Evolutionary conservation across 1,140 invertebrate genomes (phyloP).

Genomic region (Limonius californicus): DNA sequence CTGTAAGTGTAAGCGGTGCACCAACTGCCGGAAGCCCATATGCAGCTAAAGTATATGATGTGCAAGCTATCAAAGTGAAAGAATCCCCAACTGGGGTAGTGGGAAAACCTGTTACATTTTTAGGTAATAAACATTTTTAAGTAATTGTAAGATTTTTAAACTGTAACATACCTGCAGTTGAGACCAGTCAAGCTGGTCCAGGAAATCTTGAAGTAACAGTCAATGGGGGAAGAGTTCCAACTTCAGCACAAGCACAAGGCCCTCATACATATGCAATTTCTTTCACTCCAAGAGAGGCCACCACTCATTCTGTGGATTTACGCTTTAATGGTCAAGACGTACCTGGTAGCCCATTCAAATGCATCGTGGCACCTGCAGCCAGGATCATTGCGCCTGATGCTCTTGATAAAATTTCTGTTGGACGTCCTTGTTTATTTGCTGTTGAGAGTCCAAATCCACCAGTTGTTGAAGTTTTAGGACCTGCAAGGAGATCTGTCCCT

Average conservation of each 20-base stretch:
- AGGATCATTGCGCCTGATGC: slow-evolving; percentile 76
- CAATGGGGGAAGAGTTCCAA: slow-evolving; percentile 91
- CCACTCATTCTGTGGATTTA: slow-evolving; percentile 87
- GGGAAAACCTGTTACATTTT: slow-evolving; percentile 90
- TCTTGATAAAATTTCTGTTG: slow-evolving; percentile 90
- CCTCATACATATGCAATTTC: slow-evolving; percentile 96
- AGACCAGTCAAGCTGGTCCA: slow-evolving; percentile 93
- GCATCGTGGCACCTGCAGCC: slow-evolving; percentile 62
- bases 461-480: slow-evolving; percentile 74
- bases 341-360: slow-evolving; percentile 69
- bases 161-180: slow-evolving; percentile 61
- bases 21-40: slow-evolving; percentile 86
- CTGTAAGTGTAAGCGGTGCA: slow-evolving; percentile 72
- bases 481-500: slow-evolving; percentile 64
- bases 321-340: slow-evolving; percentile 95
- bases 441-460: slow-evolving; percentile 76
- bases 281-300: slow-evolving; percentile 88
- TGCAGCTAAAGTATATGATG: slow-evolving; percentile 92
- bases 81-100: slow-evolving; percentile 86
- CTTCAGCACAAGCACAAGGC: slow-evolving; percentile 90
- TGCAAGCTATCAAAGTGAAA: slow-evolving; percentile 90
- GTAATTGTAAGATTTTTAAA: too few relatives aligned
- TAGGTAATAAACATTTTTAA: slow-evolving; percentile 59
- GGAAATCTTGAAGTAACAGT: slow-evolving; percentile 97
- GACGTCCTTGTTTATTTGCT: slow-evolving; percentile 75